Conservation (phyloP, 2,113 vertebrate species). For the Morone saxatilis region DNA sequence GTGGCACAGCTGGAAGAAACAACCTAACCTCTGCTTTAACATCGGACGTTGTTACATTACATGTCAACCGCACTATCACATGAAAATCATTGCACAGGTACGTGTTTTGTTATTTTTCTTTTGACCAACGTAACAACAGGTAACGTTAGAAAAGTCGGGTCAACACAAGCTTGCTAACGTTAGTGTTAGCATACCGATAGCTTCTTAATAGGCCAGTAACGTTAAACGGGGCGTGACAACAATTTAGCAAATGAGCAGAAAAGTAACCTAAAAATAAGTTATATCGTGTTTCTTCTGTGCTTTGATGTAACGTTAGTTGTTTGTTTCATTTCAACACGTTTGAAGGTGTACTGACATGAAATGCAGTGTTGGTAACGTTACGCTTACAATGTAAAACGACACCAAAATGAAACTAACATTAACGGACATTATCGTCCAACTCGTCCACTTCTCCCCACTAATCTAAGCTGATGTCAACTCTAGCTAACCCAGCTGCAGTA, state of each 20-base stretch:
- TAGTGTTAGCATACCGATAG: not conserved
- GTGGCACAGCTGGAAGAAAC: slow-evolving; percentile 37
- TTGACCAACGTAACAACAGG: not conserved
- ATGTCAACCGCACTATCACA: not conserved
- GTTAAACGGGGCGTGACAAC: not conserved
- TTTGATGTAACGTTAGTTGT: no score
- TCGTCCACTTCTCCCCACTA: not conserved
- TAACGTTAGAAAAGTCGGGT: not conserved
- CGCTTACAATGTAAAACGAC: not conserved
- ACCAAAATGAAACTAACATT: not conserved
- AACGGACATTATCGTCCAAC: not conserved
- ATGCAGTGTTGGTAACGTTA: no score
- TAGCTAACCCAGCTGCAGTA: slow-evolving; percentile 33
- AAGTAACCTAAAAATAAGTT: not conserved
- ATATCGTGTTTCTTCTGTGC: not conserved
- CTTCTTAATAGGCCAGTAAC: not conserved
- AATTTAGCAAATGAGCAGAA: no score
- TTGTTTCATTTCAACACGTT: no score
- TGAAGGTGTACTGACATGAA: no score
- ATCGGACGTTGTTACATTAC: not conserved
- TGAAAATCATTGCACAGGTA: slow-evolving; percentile 31
- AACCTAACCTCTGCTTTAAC: not conserved
- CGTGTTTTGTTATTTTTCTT: not conserved
- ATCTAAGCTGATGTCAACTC: not conserved
- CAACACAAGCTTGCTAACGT: not conserved